Evolutionary conservation across 2,888 invertebrate genomes (phyloP), one percentile per base, ranked within the genome.

Genomic region (Thymelicus sylvestris): DNA sequence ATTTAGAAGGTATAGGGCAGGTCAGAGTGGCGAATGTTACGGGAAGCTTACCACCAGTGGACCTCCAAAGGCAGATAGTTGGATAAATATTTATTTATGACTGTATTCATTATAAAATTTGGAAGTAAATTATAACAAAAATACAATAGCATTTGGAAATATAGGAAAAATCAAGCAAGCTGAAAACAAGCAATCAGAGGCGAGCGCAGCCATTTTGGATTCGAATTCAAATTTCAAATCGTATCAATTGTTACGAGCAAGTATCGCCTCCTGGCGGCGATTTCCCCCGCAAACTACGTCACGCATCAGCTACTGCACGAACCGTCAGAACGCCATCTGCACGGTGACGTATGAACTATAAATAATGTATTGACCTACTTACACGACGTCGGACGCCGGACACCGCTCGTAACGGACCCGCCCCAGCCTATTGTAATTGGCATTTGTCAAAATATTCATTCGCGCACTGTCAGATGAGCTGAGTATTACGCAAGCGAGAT

Each of bases 311-410:
- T 41, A 44, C 10, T 41, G 50, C 7, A 31, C 31, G 31, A 31
- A 31, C 31, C 31, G 24, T 61, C 31, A 19, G 48, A 52, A 39
- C 59, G 13, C 65, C 19, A 38, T 5, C 44, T 44, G 38, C 47
- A 38, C 62, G 75, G 76, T 84, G 87, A 85, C 86, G 85, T 80
- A 73, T 66, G 66, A 63, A 79, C 85, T 89, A 89, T 89, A 85
- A 89, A 90, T 90, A 88, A 87, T 87, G 80, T 83, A 85, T 86
- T 86, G 89, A 85, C 89, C 89, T 81, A 89, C 82, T 85, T 90
- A 82, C n/a, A 44, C 59, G n/a, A 48, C 50, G 44, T 10, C 44
- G 3, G 47, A 48, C 67, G 59, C 7, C 48, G 47, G 39, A 50
- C 63, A 50, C 41, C 62, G 68, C 62, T 44, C 62, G 67, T 55